These are phyloP conservation scores for Antheraea yamamai DNA, from an alignment of 2,888 invertebrate genomes.

Conservation along the genomic window DNA sequence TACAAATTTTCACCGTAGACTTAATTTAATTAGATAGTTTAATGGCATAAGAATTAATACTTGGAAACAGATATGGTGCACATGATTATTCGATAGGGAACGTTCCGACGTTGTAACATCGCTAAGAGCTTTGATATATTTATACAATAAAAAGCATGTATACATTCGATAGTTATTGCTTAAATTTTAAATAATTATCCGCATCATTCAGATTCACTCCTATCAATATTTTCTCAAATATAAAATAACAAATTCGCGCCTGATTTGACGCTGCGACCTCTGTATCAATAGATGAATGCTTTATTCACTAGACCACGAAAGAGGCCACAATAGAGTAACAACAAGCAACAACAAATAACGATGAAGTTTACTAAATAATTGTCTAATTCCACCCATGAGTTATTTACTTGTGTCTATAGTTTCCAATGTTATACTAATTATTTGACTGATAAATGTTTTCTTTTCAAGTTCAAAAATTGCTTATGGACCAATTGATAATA, in stretches of 20 bases:
- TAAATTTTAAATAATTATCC: too few relatives aligned
- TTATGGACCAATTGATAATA: not conserved
- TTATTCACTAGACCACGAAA: slow-evolving; percentile 14
- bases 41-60: not conserved
- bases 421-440: not conserved
- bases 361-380: not conserved
- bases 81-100: not conserved
- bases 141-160: too few relatives aligned
- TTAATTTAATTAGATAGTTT: not conserved
- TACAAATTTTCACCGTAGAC: not conserved
- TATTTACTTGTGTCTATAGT: not conserved
- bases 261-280: slow-evolving; percentile 11
- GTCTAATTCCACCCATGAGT: not conserved
- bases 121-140: too few relatives aligned
- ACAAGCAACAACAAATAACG: not conserved
- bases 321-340: not conserved
- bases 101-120: too few relatives aligned
- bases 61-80: not conserved
- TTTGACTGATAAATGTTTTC: too few relatives aligned
- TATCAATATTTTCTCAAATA: not conserved
- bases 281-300: slow-evolving; percentile 3
- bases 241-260: slow-evolving; percentile 6
- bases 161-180: too few relatives aligned
- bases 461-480: not conserved
- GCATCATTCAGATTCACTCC: too few relatives aligned